These are phyloP conservation scores for Lasioglossum leucozonium DNA, from an alignment of 2,888 invertebrate genomes.

Conservation along the genomic window DNA sequence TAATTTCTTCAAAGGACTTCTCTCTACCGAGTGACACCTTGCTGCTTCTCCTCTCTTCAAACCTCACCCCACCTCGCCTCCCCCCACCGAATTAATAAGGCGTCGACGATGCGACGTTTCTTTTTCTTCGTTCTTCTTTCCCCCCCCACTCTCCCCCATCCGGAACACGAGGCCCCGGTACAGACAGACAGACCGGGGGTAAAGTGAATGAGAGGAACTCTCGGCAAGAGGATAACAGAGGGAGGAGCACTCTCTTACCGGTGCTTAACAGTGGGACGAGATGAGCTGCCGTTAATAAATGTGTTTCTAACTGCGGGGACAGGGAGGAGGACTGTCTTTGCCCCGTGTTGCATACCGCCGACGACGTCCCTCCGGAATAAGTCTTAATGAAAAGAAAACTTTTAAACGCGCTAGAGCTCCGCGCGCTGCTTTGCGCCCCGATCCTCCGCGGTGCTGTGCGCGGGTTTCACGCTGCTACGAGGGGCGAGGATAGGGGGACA, in stretches of 20 bases:
- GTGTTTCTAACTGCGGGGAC: constrained; percentile 77
- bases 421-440: constrained; percentile 46
- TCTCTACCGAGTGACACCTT: constrained; percentile 61
- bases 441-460: constrained; percentile 46
- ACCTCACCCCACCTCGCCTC: constrained; percentile 74
- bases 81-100: constrained; percentile 84
- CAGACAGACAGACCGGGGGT: constrained; percentile 76
- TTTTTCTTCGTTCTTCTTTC: background rate
- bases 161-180: too few relatives aligned
- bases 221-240: constrained; percentile 70
- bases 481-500: background rate
- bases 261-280: constrained; percentile 69
- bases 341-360: constrained; percentile 66
- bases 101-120: constrained; percentile 83
- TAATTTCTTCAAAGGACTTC: constrained; percentile 83
- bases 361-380: constrained; percentile 77
- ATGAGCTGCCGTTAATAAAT: constrained; percentile 80
- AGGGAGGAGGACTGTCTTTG: constrained; percentile 45
- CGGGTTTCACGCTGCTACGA: constrained; percentile 33
- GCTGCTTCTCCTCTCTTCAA: constrained; percentile 25
- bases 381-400: constrained; percentile 81
- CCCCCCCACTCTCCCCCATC: too few relatives aligned
- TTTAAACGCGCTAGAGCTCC: constrained; percentile 77
- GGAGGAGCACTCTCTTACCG: constrained; percentile 66
- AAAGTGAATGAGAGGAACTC: constrained; percentile 79